A percentile compares a stretch with the other conserved stretches of the same genome.
phyloP scores from a whole-genome alignment of 2,888 invertebrate genomes.

The Elgonia sp. region DNA sequence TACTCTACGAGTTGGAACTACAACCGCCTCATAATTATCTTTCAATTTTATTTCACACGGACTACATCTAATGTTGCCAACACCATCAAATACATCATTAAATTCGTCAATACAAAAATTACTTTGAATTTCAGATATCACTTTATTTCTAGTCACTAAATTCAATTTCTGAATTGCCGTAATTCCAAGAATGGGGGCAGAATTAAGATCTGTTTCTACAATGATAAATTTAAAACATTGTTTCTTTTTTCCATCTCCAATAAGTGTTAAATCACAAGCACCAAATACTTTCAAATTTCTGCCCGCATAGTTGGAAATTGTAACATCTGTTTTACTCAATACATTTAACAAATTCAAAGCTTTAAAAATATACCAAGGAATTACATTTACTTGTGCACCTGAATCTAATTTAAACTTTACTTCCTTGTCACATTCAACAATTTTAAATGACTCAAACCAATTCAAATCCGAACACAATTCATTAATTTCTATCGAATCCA shows the following conservation, averaged over 20 bases:
- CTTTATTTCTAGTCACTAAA: too few relatives aligned
- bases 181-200: too few relatives aligned
- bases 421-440: slow-evolving; percentile 32
- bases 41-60: slow-evolving; percentile 76
- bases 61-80: slow-evolving; percentile 70
- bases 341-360: slow-evolving; percentile 3
- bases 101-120: too few relatives aligned
- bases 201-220: too few relatives aligned
- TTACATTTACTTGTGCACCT: slow-evolving; percentile 60
- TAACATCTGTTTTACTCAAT: too few relatives aligned
- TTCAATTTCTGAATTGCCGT: too few relatives aligned
- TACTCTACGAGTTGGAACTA: slow-evolving; percentile 51
- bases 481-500: too few relatives aligned
- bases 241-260: too few relatives aligned
- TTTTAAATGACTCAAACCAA: background rate
- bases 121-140: too few relatives aligned
- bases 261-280: too few relatives aligned
- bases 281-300: too few relatives aligned
- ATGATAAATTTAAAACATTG: too few relatives aligned
- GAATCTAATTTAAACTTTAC: slow-evolving; percentile 49
- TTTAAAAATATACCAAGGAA: slow-evolving; percentile 28
- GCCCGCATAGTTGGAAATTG: slow-evolving; percentile 7
- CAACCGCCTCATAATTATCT: slow-evolving; percentile 61
- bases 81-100: background rate
- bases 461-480: slow-evolving; percentile 27